These are phyloP conservation scores for Prosapia bicincta DNA, from an alignment of 2,888 invertebrate species.

Conservation along the genomic window DNA sequence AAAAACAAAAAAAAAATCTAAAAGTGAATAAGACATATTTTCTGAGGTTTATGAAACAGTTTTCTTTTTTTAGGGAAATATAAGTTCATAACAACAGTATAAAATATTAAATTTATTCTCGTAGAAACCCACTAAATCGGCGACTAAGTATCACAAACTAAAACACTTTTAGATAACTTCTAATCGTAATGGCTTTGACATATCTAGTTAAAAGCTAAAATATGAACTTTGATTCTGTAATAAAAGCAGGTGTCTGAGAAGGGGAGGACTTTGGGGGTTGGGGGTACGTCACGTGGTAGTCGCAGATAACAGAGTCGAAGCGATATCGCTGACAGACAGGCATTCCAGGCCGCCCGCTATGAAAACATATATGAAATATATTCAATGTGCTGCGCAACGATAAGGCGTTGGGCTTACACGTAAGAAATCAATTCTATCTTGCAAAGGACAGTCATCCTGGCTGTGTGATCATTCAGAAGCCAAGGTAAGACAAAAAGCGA, in stretches of 20 bases:
- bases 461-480: background rate
- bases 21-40: too few species aligned
- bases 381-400: conserved; percentile 34
- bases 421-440: conserved; percentile 35
- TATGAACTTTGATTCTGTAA: background rate
- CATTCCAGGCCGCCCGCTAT: conserved; percentile 10
- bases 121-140: too few species aligned
- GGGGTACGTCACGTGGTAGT: background rate
- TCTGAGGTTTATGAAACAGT: too few species aligned
- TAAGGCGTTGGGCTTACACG: conserved; percentile 34
- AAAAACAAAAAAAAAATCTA: too few species aligned
- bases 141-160: too few species aligned
- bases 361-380: conserved; percentile 37
- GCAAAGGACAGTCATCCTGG: background rate
- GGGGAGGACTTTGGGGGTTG: background rate
- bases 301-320: background rate
- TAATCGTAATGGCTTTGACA: too few species aligned
- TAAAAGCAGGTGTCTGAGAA: background rate
- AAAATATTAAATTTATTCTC: too few species aligned
- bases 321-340: conserved; percentile 30
- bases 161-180: too few species aligned
- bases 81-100: too few species aligned
- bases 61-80: too few species aligned
- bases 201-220: background rate
- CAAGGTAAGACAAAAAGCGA: background rate